Conservation (phyloP, 2,797 vertebrate genomes). For the Rhinella marina region DNA sequence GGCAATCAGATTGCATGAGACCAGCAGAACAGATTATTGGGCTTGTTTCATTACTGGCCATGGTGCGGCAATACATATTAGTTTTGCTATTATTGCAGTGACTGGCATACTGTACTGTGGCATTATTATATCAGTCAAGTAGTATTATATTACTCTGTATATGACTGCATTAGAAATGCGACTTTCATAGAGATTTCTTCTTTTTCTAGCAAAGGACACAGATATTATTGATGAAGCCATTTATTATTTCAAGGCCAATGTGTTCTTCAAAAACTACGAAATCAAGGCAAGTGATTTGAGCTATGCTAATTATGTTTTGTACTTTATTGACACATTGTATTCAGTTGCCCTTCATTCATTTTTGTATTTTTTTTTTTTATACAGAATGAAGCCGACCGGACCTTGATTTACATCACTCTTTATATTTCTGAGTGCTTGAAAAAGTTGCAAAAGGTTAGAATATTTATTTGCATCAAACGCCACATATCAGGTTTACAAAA, state of each 20-base stretch:
- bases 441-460: slow-evolving; percentile 92
- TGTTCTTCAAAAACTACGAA: slow-evolving; percentile 99
- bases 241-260: slow-evolving; percentile 98
- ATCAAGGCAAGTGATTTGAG: slow-evolving; percentile 85
- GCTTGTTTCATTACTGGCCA: too few relatives aligned
- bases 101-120: too few relatives aligned
- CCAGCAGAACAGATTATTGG: too few relatives aligned
- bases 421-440: slow-evolving; percentile 99
- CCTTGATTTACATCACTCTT: slow-evolving; percentile 94
- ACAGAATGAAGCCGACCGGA: slow-evolving; percentile 97
- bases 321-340: neutral
- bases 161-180: neutral
- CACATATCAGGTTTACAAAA: too few relatives aligned
- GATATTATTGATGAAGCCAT: slow-evolving; percentile 98
- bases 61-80: too few relatives aligned
- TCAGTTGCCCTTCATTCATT: neutral
- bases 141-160: neutral
- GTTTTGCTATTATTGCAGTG: too few relatives aligned
- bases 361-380: slow-evolving; percentile 56
- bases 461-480: too few relatives aligned
- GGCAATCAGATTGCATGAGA: too few relatives aligned
- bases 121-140: too few relatives aligned
- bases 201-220: slow-evolving; percentile 83
- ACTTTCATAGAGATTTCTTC: slow-evolving; percentile 20
- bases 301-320: neutral